Evolutionary conservation across 2,797 vertebrate species (phyloP).

Genomic region (Phyllotis vaccarum): DNA sequence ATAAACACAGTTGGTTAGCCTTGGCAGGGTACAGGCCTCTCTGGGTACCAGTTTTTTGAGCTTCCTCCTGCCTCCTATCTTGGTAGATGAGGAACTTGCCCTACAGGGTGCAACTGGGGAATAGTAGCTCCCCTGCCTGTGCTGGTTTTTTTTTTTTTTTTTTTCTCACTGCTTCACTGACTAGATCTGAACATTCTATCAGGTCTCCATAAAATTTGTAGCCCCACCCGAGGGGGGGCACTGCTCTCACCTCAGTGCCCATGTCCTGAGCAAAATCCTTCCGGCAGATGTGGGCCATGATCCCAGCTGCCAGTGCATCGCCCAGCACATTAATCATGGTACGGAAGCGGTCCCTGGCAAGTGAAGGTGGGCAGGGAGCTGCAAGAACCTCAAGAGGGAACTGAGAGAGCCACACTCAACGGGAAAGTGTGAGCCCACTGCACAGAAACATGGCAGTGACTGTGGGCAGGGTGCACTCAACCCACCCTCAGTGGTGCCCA

Average conservation of each 20-base stretch:
- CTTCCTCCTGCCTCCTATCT: not conserved
- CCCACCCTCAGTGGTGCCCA: fast-evolving
- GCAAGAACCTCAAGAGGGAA: too few species aligned
- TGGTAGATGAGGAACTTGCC: not conserved
- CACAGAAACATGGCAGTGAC: not conserved
- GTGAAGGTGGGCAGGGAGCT: not conserved
- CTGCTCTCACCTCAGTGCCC: slow-evolving; percentile 90
- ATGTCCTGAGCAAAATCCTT: slow-evolving; percentile 96
- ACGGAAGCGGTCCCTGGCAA: slow-evolving; percentile 95
- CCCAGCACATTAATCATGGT: slow-evolving; percentile 99
- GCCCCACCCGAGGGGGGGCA: not conserved
- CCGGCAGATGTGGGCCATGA: slow-evolving; percentile 98
- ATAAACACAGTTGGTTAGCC: not conserved
- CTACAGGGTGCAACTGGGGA: not conserved
- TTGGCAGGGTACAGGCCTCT: not conserved
- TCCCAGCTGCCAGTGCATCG: slow-evolving; percentile 96
- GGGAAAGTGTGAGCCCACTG: not conserved
- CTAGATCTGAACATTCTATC: not conserved
- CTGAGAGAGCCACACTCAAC: not conserved
- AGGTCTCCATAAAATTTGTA: not conserved
- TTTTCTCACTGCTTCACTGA: not conserved
- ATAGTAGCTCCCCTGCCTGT: not conserved
- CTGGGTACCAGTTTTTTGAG: not conserved
- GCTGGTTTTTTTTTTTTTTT: too few species aligned
- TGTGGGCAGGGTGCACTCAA: not conserved